Evolutionary conservation across 2,797 vertebrate species (phyloP), one percentile per base, ranked within the genome.

Genomic region (Gouania willdenowi): DNA sequence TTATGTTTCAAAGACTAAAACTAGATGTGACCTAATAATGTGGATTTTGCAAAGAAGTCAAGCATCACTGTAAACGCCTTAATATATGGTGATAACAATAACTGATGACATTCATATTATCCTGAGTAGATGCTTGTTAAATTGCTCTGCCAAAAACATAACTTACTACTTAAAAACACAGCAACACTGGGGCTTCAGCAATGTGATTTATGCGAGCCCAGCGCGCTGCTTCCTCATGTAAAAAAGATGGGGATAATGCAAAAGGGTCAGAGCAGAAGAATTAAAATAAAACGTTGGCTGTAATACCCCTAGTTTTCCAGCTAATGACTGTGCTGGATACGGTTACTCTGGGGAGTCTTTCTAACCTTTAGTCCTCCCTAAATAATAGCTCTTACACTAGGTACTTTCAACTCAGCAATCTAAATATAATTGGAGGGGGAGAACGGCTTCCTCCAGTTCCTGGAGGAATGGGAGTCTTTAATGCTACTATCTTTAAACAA

Each of bases 391-490:
- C 42, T 29, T 47, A 65, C 28, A 15, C 32, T 27, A 42, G 38
- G 42, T 53, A 58, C 33, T 43, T 75, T 59, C 33, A 57, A 34
- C 47, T 39, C 60, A 58, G 64, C 81, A 79, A 83, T 84, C 57
- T 79, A 65, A 67, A 72, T 60, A 62, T 80, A 84, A 82, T 81
- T 83, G 71, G 55, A 75, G 51, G 37, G 70, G 65, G 68, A 70
- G 66, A 41, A 11, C 32, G 43, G 52, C 55, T 66, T 79, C 44
- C 62, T 63, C 71, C 62, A 61, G n/a, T n/a, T n/a, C n/a, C n/a
- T n/a, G 28, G 16, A 57, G 51, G 48, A 73, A 76, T 66, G 39
- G 21, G 30, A 49, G 57, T 54, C 56, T 66, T 70, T 51, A 71
- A 41, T 48, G 67, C 41, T 6, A 20, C 17, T 37, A 30, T 58